These are phyloP conservation scores for Apostichopus californicus DNA, from an alignment of 35 echinoderm and acorn worm species.

Conservation along the genomic window DNA sequence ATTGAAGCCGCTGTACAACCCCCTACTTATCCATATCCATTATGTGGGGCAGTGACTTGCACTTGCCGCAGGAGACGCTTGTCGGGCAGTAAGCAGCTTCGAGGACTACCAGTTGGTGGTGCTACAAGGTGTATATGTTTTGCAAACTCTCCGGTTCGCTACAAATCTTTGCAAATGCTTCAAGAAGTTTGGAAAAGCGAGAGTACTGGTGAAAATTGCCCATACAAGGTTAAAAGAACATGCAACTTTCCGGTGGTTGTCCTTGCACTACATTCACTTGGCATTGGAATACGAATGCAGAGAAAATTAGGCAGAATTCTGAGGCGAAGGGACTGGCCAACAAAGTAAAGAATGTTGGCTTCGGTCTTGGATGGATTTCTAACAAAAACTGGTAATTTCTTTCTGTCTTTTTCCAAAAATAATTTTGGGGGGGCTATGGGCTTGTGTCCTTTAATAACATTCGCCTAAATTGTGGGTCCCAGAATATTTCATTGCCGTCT, in stretches of 20 bases:
- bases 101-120: background rate
- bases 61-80: background rate
- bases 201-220: background rate
- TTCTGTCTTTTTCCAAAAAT: too few species aligned
- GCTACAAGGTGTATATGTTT: background rate
- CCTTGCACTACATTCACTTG: background rate
- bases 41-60: background rate
- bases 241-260: background rate
- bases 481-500: too few species aligned
- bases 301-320: background rate
- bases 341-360: background rate
- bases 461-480: too few species aligned
- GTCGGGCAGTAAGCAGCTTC: background rate
- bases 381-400: too few species aligned
- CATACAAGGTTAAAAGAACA: background rate
- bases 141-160: slow-evolving; percentile 19
- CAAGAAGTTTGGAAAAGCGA: background rate
- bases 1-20: background rate
- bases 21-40: background rate
- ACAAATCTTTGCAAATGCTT: background rate
- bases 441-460: too few species aligned
- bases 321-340: background rate
- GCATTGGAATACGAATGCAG: background rate
- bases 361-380: background rate
- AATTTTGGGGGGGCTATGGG: too few species aligned